Conservation (phyloP, 2,797 vertebrate genomes). For the Simalia tracyae region DNA sequence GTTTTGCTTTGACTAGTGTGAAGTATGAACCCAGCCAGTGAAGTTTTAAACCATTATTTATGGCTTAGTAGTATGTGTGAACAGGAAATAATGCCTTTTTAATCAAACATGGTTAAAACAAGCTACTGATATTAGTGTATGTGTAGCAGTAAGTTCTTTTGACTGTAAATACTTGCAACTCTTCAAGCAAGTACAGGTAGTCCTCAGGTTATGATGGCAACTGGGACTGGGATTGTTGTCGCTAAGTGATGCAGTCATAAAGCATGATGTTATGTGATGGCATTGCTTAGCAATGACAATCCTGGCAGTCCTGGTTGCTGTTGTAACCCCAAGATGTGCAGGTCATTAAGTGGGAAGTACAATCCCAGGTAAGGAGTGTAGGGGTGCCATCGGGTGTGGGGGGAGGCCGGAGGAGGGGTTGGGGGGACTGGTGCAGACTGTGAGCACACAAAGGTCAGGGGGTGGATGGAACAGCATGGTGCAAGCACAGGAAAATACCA, state of each 20-base stretch:
- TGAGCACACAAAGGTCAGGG: background rate
- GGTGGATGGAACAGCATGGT: background rate
- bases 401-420: background rate
- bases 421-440: too few relatives aligned
- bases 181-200: background rate
- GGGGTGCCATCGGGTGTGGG: background rate
- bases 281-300: background rate
- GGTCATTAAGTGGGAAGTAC: background rate
- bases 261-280: background rate
- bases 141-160: background rate
- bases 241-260: background rate
- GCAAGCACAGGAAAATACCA: background rate
- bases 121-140: background rate
- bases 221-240: background rate
- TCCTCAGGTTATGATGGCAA: background rate
- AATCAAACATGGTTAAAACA: background rate
- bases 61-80: background rate
- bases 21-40: background rate
- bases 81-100: background rate
- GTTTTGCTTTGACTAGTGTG: background rate
- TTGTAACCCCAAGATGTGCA: background rate
- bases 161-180: background rate
- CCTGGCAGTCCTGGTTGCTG: background rate
- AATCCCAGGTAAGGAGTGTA: background rate
- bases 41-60: background rate